Evolutionary conservation across 1,140 invertebrate genomes (phyloP).

Genomic region (Drosophila paulistorum): DNA sequence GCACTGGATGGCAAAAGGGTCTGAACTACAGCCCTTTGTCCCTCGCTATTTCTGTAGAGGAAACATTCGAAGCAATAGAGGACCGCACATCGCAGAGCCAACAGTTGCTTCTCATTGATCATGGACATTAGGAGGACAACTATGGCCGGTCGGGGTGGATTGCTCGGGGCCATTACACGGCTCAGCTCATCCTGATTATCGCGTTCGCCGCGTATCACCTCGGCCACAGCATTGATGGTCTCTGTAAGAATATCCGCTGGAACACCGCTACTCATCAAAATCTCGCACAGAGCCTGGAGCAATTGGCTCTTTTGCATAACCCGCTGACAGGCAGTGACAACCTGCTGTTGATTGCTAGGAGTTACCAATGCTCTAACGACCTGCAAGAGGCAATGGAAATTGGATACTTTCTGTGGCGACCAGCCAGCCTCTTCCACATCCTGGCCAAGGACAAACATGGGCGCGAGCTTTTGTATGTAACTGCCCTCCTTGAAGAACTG

Average conservation of each 20-base stretch:
- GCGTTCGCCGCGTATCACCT: conserved; percentile 95
- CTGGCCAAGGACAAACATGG: conserved; percentile 92
- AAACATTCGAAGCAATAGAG: conserved; percentile 99
- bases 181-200: conserved; percentile 97
- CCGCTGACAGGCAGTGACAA: conserved; percentile 92
- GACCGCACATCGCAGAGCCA: conserved; percentile 95
- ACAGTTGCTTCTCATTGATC: conserved; percentile 99
- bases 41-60: conserved; percentile 95
- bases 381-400: conserved; percentile 95
- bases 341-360: conserved; percentile 91
- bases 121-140: conserved; percentile 98
- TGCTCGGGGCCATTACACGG: conserved; percentile 95
- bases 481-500: conserved; percentile 99
- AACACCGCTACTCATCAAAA: conserved; percentile 97
- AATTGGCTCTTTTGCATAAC: conserved; percentile 93
- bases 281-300: conserved; percentile 92
- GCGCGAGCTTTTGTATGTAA: conserved; percentile 94
- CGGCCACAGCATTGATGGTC: conserved; percentile 97
- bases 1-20: conserved; percentile 94
- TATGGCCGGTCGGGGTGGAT: conserved; percentile 95
- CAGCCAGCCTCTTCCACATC: conserved; percentile 90
- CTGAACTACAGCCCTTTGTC: conserved; percentile 94
- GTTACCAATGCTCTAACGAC: conserved; percentile 95
- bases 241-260: conserved; percentile 98
- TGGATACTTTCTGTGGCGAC: conserved; percentile 97